Evolutionary conservation across 2,797 vertebrate genomes (phyloP).

Genomic region (Cryptoprocta ferox): DNA sequence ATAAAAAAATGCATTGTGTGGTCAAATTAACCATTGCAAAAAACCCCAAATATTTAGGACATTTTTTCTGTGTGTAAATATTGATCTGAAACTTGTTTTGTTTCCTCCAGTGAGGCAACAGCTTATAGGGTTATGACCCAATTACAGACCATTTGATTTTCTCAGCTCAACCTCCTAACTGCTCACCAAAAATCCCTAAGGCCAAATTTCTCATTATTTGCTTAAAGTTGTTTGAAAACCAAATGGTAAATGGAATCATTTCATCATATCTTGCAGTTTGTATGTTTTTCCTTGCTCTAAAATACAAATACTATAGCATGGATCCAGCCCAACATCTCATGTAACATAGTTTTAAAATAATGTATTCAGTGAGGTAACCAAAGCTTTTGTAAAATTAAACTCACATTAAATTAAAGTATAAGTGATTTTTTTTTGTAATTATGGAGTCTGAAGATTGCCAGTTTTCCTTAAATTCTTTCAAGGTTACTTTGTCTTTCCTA

Average conservation of each 20-base stretch:
- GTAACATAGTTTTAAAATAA: conserved; percentile 40
- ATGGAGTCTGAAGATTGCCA: neutral
- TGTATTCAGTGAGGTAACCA: neutral
- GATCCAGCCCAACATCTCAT: neutral
- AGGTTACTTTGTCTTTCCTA: conserved; percentile 54
- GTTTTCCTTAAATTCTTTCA: conserved; percentile 36
- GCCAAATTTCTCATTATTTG: conserved; percentile 38
- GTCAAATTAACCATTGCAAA: conserved; percentile 57
- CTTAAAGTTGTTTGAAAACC: conserved; percentile 41
- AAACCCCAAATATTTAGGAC: conserved; percentile 63
- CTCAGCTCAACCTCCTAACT: neutral
- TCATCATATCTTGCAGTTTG: neutral
- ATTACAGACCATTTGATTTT: neutral
- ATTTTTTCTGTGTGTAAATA: conserved; percentile 59
- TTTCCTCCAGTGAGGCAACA: conserved; percentile 60
- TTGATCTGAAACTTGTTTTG: conserved; percentile 68
- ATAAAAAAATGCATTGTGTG: conserved; percentile 61
- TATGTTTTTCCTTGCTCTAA: neutral
- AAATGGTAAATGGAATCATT: conserved; percentile 54
- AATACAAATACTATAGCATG: neutral
- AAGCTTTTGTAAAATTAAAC: conserved; percentile 48
- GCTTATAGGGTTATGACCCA: conserved; percentile 28
- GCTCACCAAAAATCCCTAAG: conserved; percentile 39
- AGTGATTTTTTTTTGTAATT: neutral
- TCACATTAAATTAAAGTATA: neutral